Conservation (phyloP, 2,888 invertebrate genomes). For the Oasisia sp. region DNA sequence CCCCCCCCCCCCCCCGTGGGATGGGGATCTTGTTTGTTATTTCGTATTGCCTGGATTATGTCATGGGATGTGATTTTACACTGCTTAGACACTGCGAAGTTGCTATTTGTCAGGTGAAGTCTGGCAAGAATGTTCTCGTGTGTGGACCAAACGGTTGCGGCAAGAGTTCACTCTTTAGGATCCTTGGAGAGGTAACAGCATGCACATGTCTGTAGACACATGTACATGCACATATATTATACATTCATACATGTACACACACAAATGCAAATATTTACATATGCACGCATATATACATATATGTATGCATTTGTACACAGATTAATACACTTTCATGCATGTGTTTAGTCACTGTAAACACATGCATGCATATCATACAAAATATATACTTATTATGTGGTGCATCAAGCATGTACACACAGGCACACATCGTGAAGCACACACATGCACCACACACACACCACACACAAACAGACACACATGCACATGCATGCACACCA, state of each 20-base stretch:
- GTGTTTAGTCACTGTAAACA: too few species aligned
- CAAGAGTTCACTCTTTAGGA: slow-evolving; percentile 95
- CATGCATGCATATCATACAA: too few species aligned
- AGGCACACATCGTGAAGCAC: not conserved
- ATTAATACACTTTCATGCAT: too few species aligned
- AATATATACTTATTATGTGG: too few species aligned
- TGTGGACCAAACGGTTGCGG: slow-evolving; percentile 99
- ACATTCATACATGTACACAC: not conserved
- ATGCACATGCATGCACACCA: not conserved
- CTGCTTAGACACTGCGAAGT: too few species aligned
- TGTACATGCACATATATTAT: not conserved
- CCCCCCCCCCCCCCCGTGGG: too few species aligned
- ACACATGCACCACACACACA: not conserved
- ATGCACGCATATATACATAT: too few species aligned
- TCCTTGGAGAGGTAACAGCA: slow-evolving; percentile 82
- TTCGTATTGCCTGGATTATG: too few species aligned
- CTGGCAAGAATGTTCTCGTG: slow-evolving; percentile 96
- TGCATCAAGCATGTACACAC: not conserved
- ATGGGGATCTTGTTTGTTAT: too few species aligned
- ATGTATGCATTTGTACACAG: too few species aligned
- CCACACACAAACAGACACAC: not conserved
- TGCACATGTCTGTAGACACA: not conserved
- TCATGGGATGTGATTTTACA: too few species aligned
- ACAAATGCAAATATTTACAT: not conserved
- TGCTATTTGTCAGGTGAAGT: slow-evolving; percentile 71